Conservation (phyloP, 2,113 vertebrate genomes). For the Chiloscyllium plagiosum region DNA sequence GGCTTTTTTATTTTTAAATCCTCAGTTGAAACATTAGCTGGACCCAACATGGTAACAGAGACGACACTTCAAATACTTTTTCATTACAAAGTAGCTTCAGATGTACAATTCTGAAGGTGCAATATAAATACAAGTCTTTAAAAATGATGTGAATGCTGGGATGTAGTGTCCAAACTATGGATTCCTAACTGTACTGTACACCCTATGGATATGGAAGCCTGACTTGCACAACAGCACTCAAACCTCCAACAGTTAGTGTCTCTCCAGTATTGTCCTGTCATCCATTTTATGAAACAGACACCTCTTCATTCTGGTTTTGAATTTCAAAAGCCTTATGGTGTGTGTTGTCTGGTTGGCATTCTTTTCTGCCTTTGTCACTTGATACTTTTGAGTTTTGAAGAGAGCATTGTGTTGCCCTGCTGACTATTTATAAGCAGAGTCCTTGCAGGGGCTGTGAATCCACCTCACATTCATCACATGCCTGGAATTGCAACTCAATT, state of each 20-base stretch:
- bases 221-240: not conserved
- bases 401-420: slow-evolving; percentile 1
- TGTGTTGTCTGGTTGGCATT: not conserved
- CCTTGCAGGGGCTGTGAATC: not conserved
- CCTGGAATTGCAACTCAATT: not conserved
- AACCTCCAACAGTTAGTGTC: not conserved
- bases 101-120: not conserved
- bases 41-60: not conserved
- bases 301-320: slow-evolving; percentile 15
- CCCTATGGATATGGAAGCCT: not conserved
- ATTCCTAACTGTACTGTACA: not conserved
- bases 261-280: slow-evolving; percentile 1
- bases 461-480: slow-evolving; percentile 6
- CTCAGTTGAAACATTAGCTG: not conserved
- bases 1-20: not conserved
- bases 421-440: not conserved
- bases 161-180: not conserved
- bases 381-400: not conserved
- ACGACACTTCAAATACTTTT: not conserved
- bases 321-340: not conserved
- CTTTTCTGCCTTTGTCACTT: slow-evolving; percentile 21
- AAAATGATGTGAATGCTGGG: not conserved
- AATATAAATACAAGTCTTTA: not conserved
- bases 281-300: slow-evolving; percentile 16
- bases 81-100: not conserved